Evolutionary conservation across 2,113 vertebrate genomes (phyloP), one percentile per base, ranked within the genome.

Genomic region (Triplophysa siluroides): DNA sequence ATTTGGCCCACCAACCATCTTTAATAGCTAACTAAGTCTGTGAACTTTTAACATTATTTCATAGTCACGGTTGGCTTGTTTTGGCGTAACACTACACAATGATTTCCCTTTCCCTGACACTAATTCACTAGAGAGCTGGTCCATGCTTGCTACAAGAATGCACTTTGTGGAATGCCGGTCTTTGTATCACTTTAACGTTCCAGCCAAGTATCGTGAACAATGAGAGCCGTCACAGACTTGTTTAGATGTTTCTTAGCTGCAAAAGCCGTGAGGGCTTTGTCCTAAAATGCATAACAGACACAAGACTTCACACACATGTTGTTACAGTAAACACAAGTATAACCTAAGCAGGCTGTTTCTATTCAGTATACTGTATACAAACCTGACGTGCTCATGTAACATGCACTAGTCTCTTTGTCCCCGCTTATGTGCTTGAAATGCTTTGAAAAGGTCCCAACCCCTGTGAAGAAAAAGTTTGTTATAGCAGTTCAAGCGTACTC

Each of bases 111-210:
- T 71, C 78, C 26, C 21, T 14, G 50, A 54, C 50, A 73, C 70
- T 78, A 68, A 68, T 70, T 83, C 26, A 71, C 52, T 76, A 16
- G 58, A 78, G 21, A 19, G 58, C 86, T 67, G 58, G 84, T 88
- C 82, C 60, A 61, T 83, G 79, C 86, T 84, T 88, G 87, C 81
- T 84, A 83, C 83, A 86, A 84, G 81, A 86, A 88, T 84, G 81
- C 67, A 43, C 82, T 78, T 77, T 61, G 19, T 65, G 76, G 82
- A 86, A 85, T 78, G 63, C 81, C 75, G 26, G 60, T 78, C 65
- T 58, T 81, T 76, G 21, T 67, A 71, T 80, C 67, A 74, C 74
- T 47, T 26, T 65, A 64, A 52, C 19, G 26, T 74, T 80, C 52
- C 24, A 58, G 76, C 62, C 52, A 73, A 86, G 50, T 23, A 75